A percentile compares a stretch with the other conserved stretches of the same genome.
phyloP scores from a whole-genome alignment of 92 coral and sea anemone species.

The Nematostella vectensis region DNA sequence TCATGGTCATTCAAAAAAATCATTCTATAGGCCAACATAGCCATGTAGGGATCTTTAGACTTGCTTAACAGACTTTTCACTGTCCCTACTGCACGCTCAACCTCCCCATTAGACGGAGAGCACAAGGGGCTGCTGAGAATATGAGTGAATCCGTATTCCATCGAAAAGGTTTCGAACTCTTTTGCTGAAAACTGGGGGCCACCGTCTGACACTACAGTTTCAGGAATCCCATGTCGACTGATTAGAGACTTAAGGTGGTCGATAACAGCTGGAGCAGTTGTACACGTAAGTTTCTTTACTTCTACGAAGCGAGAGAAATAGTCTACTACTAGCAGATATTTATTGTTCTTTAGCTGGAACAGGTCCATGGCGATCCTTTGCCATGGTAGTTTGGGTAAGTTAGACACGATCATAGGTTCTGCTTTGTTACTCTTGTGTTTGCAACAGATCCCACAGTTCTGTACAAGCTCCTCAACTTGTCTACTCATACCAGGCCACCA shows the following conservation, averaged over 20 bases:
- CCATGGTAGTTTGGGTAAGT: conserved; percentile 19
- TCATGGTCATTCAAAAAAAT: too few relatives aligned
- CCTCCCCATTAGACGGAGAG: conserved; percentile 22
- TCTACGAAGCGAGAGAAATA: conserved; percentile 22
- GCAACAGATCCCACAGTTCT: conserved; percentile 15
- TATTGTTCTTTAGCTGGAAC: conserved; percentile 15
- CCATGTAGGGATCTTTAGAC: conserved; percentile 24
- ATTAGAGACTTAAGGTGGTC: conserved; percentile 22
- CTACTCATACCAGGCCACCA: conserved; percentile 31
- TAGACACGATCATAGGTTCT: conserved; percentile 27
- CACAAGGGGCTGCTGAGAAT: conserved; percentile 4
- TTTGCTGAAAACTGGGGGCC: conserved; percentile 10
- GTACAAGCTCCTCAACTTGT: conserved; percentile 16
- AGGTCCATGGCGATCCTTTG: conserved; percentile 22
- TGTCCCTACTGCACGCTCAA: conserved; percentile 17
- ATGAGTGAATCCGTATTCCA: conserved; percentile 1
- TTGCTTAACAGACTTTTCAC: conserved; percentile 16
- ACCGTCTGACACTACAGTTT: conserved; percentile 9
- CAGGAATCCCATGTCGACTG: conserved; percentile 13
- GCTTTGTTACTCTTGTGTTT: conserved; percentile 4
- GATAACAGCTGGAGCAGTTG: conserved; percentile 20
- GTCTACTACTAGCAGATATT: conserved; percentile 24
- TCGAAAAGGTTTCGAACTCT: neutral
- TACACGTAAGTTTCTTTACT: conserved; percentile 20
- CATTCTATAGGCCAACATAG: conserved; percentile 21